phyloP scores from a whole-genome alignment of 1,140 invertebrate species.

The Trissolcus basalis region DNA sequence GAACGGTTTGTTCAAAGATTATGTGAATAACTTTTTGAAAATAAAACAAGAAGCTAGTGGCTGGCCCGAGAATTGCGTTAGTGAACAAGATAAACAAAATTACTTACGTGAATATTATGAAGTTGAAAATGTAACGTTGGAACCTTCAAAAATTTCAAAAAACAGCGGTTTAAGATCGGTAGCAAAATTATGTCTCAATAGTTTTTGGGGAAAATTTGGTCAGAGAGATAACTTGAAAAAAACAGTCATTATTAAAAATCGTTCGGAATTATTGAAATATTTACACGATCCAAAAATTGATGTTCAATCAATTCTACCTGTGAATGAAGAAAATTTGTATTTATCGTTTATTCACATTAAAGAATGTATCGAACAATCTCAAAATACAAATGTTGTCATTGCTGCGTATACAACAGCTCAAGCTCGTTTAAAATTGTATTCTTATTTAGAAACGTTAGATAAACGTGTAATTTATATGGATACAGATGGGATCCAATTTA shows the following conservation, averaged over 20 bases:
- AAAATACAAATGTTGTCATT: slow-evolving; percentile 63
- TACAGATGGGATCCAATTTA: slow-evolving; percentile 65
- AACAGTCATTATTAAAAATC: slow-evolving; percentile 55
- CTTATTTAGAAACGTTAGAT: slow-evolving; percentile 63
- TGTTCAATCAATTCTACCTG: slow-evolving; percentile 32
- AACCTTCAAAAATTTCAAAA: slow-evolving; percentile 60
- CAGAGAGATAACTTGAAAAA: slow-evolving; percentile 57
- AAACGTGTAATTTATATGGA: slow-evolving; percentile 60
- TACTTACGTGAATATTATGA: slow-evolving; percentile 13
- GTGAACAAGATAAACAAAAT: too few relatives aligned
- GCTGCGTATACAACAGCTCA: slow-evolving; percentile 69
- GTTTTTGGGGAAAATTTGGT: slow-evolving; percentile 68
- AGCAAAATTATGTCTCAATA: too few relatives aligned
- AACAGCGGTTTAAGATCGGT: too few relatives aligned
- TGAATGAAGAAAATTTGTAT: slow-evolving; percentile 56
- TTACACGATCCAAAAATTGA: slow-evolving; percentile 54
- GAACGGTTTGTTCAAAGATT: too few relatives aligned
- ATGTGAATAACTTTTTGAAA: too few relatives aligned
- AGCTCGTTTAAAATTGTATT: slow-evolving; percentile 68
- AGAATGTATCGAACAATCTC: slow-evolving; percentile 12
- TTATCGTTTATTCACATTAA: slow-evolving; percentile 42
- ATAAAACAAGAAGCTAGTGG: slow-evolving; percentile 57
- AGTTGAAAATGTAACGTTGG: slow-evolving; percentile 65
- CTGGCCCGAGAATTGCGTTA: slow-evolving; percentile 57
- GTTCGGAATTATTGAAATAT: slow-evolving; percentile 57